Evolutionary conservation across 1,140 invertebrate species (phyloP).

Genomic region (Scaptomyza hsui): DNA sequence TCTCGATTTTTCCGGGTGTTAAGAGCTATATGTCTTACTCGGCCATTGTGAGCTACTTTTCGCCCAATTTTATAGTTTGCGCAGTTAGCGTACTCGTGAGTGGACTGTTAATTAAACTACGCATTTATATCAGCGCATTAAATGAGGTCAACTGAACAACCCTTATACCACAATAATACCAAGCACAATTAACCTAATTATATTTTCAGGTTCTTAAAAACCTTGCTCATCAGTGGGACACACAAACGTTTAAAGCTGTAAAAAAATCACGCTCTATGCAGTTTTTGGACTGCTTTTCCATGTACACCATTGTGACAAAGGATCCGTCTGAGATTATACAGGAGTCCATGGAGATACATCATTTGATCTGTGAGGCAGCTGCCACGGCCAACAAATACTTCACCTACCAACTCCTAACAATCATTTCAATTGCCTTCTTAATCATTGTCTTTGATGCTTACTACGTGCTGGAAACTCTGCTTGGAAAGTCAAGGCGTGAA

Average conservation of each 20-base stretch:
- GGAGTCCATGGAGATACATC: constrained; percentile 83
- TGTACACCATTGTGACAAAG: constrained; percentile 81
- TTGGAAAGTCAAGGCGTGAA: constrained; percentile 77
- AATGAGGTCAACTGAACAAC: constrained; percentile 47
- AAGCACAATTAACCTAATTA: not conserved
- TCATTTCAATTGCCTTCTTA: constrained; percentile 80
- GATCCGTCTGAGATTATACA: constrained; percentile 80
- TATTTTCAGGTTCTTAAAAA: constrained; percentile 72
- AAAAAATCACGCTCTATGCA: constrained; percentile 74
- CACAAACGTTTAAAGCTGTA: constrained; percentile 58
- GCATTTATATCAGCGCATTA: constrained; percentile 55
- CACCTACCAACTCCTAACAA: constrained; percentile 79
- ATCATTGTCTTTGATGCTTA: constrained; percentile 83
- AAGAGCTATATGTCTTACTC: not conserved
- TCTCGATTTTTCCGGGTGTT: constrained; percentile 4
- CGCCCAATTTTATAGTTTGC: constrained; percentile 54
- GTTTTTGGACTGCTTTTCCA: constrained; percentile 77
- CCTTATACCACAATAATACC: not conserved
- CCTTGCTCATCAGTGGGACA: constrained; percentile 75
- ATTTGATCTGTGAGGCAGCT: constrained; percentile 80
- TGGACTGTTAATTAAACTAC: constrained; percentile 55
- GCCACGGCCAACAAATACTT: constrained; percentile 83
- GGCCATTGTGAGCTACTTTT: constrained; percentile 50
- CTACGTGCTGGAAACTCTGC: constrained; percentile 79
- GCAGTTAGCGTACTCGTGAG: constrained; percentile 40